Evolutionary conservation across 2,113 vertebrate genomes (phyloP), one percentile per base, ranked within the genome.

Genomic region (Brevimyrus niger): DNA sequence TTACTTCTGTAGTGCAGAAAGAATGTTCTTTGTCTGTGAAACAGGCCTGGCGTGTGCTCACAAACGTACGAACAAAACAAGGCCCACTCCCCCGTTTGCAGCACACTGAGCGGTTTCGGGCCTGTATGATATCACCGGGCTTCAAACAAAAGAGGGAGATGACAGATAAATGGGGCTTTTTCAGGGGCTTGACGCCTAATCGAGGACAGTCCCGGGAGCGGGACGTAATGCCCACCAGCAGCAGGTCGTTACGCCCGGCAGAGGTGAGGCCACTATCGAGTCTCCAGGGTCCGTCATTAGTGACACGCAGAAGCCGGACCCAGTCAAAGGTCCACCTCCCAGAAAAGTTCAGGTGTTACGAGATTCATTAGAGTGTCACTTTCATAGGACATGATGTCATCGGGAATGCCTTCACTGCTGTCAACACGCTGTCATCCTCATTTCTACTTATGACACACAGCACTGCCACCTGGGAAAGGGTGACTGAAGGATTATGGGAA

Each of bases 351-450:
- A 97, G 97, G 96, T 99, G 97, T 96, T 97, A 96, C 96, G 96
- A 96, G 97, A 97, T 97, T 98, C 97, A 98, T 99, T 98, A 97
- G 96, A 93, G 95, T 96, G 96, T 96, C 95, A 98, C 93, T 96
- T 94, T 95, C 95, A 96, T 93, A 92, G 92, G 94, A 96, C 48
- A 94, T 95, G 96, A 97, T 96, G 96, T 96, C 97, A 96, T 94
- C 95, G 91, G 94, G 95, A 96, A 93, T 94, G 95, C 95, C 92
- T 96, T 95, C 96, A 95, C 95, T 96, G 93, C 96, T 97, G 97
- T 97, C 98, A 97, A 96, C 96, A 96, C 94, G 89, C 93, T 96
- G 95, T 97, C 97, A 95, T 96, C 97, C 96, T 97, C 95, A 97
- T 98, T 97, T 96, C 94, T 95, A 97, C 94, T 96, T 95, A 91